phyloP scores from a whole-genome alignment of 2,113 vertebrate species.

The Speoplatyrhinus poulsoni region DNA sequence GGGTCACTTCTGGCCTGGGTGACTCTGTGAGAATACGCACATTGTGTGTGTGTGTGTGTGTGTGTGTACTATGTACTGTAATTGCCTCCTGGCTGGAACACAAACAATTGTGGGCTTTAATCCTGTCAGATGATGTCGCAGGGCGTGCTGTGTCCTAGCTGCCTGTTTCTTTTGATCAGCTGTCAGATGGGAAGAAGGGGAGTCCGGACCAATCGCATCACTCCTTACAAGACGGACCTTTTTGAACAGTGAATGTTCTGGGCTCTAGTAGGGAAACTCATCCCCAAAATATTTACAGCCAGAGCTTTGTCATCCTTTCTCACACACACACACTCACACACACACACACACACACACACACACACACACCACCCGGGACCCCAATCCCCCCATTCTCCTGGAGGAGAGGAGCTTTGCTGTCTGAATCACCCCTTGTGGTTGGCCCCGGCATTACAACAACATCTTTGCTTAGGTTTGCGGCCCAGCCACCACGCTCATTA shows the following conservation, averaged over 20 bases:
- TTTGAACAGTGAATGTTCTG: background rate
- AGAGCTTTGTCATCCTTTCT: too few species aligned
- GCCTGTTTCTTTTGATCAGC: too few species aligned
- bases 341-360: slow-evolving; percentile 33
- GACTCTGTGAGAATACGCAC: background rate
- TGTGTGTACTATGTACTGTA: background rate
- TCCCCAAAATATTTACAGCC: slow-evolving; percentile 18
- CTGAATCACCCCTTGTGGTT: too few species aligned
- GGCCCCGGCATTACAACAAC: too few species aligned
- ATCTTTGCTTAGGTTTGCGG: too few species aligned
- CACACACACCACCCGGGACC: background rate
- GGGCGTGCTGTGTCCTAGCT: too few species aligned
- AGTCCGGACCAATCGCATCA: background rate
- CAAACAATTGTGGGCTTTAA: background rate
- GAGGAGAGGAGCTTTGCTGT: too few species aligned
- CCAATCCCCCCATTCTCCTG: too few species aligned
- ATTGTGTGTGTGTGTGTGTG: background rate
- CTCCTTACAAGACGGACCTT: background rate
- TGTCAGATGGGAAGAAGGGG: background rate
- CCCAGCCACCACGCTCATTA: background rate
- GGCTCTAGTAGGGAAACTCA: slow-evolving; percentile 11
- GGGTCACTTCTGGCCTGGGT: background rate
- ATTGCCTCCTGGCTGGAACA: background rate
- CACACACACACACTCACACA: too few species aligned
- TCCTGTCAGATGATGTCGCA: too few species aligned